These are phyloP conservation scores for Fringilla coelebs DNA, from an alignment of 2,797 vertebrate genomes.

Conservation along the genomic window DNA sequence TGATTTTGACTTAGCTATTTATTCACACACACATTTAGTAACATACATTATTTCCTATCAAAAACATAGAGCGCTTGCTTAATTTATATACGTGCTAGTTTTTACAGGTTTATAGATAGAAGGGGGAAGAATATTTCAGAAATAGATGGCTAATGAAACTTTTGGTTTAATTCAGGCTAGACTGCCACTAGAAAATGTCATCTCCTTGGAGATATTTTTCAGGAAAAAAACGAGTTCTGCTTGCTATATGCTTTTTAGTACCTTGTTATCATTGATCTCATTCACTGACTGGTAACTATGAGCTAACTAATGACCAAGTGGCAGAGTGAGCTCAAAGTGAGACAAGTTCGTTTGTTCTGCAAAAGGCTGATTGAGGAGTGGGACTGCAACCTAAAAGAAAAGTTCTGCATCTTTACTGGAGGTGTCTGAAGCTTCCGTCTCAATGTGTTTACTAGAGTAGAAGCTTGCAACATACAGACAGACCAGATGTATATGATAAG, in stretches of 20 bases:
- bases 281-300: neutral
- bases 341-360: neutral
- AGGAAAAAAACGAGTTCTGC: neutral
- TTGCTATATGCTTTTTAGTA: neutral
- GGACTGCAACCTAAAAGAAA: neutral
- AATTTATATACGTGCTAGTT: neutral
- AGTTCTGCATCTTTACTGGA: neutral
- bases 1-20: neutral
- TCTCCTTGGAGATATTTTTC: neutral
- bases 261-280: neutral
- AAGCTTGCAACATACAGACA: neutral
- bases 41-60: neutral
- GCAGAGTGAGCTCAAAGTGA: neutral
- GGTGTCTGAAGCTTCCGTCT: neutral
- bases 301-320: neutral
- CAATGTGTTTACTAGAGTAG: neutral
- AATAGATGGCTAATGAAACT: neutral
- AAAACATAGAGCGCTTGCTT: neutral
- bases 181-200: neutral
- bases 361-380: neutral
- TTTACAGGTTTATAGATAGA: neutral
- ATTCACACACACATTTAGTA: neutral
- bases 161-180: neutral
- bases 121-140: neutral
- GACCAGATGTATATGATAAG: neutral